phyloP scores from a whole-genome alignment of 2,113 vertebrate species.

The Corvus cornix region DNA sequence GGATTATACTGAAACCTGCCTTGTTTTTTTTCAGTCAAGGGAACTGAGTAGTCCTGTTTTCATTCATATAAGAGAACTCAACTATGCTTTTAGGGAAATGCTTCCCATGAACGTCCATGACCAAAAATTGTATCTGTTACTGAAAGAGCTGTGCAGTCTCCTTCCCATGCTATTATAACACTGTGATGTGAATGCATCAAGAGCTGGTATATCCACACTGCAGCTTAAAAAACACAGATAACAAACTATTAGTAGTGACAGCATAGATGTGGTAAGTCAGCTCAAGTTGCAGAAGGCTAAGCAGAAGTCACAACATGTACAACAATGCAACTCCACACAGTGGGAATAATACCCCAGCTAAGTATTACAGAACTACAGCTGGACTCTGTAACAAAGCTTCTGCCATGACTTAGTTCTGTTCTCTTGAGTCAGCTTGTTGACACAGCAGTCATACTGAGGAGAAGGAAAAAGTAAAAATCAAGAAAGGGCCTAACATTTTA shows the following conservation, averaged over 20 bases:
- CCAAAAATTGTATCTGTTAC: neutral
- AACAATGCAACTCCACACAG: neutral
- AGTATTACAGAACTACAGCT: neutral
- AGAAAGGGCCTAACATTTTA: neutral
- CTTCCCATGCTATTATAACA: neutral
- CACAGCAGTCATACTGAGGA: neutral
- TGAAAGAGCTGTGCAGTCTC: neutral
- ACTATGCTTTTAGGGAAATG: neutral
- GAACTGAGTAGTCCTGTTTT: neutral
- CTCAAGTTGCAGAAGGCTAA: neutral
- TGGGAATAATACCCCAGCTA: neutral
- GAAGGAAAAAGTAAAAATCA: neutral
- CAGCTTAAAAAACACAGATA: neutral
- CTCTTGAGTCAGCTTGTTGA: neutral
- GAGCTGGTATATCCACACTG: neutral
- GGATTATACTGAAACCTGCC: neutral
- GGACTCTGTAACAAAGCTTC: neutral
- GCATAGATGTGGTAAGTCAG: neutral
- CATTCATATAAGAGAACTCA: fast-evolving
- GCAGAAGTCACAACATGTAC: neutral
- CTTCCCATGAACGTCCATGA: neutral
- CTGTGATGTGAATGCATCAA: neutral
- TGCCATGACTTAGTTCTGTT: neutral
- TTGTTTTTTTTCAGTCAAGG: neutral
- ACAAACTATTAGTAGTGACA: neutral